A percentile compares a stretch with the other conserved stretches of the same genome.
phyloP scores from a whole-genome alignment of 2,797 vertebrate genomes.

The Danio aesculapii region DNA sequence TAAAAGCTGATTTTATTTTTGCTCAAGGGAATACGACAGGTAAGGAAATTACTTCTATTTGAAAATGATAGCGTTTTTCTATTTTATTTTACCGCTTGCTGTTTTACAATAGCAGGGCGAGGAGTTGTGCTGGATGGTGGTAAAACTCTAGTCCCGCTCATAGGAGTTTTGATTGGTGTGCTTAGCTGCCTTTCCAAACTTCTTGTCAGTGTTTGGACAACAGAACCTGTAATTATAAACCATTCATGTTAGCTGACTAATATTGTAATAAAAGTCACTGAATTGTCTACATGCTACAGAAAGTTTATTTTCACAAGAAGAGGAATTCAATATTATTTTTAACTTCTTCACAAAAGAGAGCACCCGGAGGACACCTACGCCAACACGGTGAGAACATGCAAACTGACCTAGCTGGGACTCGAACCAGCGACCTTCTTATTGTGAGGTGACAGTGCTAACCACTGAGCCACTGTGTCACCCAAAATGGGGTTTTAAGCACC shows the following conservation, averaged over 20 bases:
- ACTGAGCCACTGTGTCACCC: no score
- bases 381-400: no score
- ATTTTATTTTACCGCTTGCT: conserved; percentile 43
- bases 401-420: no score
- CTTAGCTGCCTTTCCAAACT: conserved; percentile 67
- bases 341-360: no score
- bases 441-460: no score
- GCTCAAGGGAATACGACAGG: background rate
- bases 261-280: background rate
- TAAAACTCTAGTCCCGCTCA: conserved; percentile 60
- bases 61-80: background rate
- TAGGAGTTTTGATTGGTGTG: conserved; percentile 55
- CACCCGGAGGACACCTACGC: no score
- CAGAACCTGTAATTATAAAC: conserved; percentile 62
- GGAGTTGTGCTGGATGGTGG: background rate
- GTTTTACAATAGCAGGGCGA: conserved; percentile 23
- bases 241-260: background rate
- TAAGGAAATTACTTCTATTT: background rate
- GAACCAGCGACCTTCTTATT: no score
- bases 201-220: conserved; percentile 64
- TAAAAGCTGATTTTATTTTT: background rate
- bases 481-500: no score
- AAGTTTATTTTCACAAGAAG: no score
- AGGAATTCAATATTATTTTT: no score
- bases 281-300: no score